phyloP scores from a whole-genome alignment of 2,113 vertebrate species.

The Pogonocichla stellata region DNA sequence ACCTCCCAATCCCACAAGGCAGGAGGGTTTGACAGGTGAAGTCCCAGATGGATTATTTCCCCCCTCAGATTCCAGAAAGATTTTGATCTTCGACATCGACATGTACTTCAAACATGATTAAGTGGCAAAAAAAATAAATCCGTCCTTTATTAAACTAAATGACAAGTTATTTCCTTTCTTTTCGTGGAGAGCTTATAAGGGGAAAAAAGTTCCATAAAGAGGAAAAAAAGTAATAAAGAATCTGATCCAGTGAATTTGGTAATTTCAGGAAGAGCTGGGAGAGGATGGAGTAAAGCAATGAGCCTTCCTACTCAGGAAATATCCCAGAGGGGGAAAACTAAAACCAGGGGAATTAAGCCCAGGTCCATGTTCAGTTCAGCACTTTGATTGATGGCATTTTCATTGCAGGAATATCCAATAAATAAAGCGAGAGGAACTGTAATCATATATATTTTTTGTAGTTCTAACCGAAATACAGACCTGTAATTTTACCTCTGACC shows the following conservation, averaged over 20 bases:
- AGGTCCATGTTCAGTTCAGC: neutral
- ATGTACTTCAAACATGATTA: neutral
- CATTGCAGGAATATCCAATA: neutral
- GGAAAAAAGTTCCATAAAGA: neutral
- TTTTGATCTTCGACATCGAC: constrained; percentile 17
- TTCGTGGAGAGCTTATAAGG: neutral
- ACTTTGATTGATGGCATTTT: neutral
- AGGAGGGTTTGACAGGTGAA: neutral
- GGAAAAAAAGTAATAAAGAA: neutral
- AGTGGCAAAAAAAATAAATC: neutral
- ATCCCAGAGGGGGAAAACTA: accelerated
- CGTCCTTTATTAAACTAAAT: neutral
- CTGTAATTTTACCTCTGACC: neutral
- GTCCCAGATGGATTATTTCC: neutral
- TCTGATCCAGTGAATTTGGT: neutral
- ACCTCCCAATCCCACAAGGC: neutral
- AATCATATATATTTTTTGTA: neutral
- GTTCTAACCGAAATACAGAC: neutral
- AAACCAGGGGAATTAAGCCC: neutral
- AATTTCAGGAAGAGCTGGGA: neutral
- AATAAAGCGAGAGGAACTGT: neutral
- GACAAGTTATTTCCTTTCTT: neutral
- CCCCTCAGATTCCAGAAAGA: neutral
- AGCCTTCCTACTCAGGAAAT: neutral
- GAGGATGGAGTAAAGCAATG: neutral